Base-by-base conservation (phyloP, 2,888 invertebrate genomes). In the Xestia ashworthii region DNA sequence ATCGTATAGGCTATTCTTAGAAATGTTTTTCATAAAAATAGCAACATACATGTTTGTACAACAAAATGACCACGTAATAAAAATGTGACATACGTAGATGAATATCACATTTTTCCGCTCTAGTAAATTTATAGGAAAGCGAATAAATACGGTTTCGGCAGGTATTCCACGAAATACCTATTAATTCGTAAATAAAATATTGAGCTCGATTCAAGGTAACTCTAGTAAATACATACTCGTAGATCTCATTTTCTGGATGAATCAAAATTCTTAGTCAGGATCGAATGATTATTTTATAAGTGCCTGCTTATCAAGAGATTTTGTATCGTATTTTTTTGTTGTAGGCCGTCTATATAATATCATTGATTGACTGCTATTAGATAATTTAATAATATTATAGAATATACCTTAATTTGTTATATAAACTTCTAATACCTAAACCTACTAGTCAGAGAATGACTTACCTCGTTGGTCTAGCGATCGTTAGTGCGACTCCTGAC, bases 21-120 rank as follows among this genome's bases (percentile, higher is more conserved):
- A 32, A 50, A 50, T 16, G 19, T 38, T 64, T 32, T 76, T 0
- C 0, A 66, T 41, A 44, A 16, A 22, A 38, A 25, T 9, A 44
- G 5, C 58, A 16, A 16, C 5, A 48, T 32, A 53, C 16, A 41
- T 8, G 32, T 50, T 44, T 11, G 41, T 14, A 64, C 1, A 81
- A 80, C 32, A 74, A 46, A 78, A 38, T 48, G 14, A 12, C 8
- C 22, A 48, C 12, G n/a, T 50, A 50, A 53, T 75, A 38, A n/a
- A 55, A n/a, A 55, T 55, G n/a, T 16, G 16, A 48, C 48, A 9
- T 64, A 55, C 8, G 16, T 38, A 14, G 41, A 76, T 64, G 14
- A 76, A 67, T 48, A 68, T 82, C 32, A 68, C 32, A 82, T 82
- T 76, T 76, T 41, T 68, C 25, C 41, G 14, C 22, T 48, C 65